A percentile compares a stretch with the other conserved stretches of the same genome.
phyloP scores from a whole-genome alignment of 2,113 vertebrate species.

The Tylochromis polylepis region DNA sequence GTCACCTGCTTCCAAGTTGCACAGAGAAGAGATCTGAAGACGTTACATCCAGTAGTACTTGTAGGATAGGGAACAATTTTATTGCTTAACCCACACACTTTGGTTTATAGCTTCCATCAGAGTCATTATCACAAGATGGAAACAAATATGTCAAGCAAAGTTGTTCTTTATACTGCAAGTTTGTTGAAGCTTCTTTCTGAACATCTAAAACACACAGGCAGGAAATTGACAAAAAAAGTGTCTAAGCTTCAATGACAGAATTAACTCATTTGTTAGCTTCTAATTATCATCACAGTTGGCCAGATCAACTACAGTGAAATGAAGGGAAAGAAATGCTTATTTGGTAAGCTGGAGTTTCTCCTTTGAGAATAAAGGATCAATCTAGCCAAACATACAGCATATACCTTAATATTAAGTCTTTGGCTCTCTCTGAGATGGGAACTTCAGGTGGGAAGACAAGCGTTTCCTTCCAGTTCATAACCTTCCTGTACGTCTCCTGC shows the following conservation, averaged over 20 bases:
- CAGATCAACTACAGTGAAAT: background rate
- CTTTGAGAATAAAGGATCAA: background rate
- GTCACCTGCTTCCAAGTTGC: background rate
- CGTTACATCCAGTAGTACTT: background rate
- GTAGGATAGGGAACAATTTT: background rate
- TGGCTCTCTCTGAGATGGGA: conserved; percentile 94
- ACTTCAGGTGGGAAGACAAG: conserved; percentile 95
- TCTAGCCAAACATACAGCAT: background rate
- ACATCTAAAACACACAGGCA: background rate
- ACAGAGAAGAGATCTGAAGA: background rate
- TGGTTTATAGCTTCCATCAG: background rate
- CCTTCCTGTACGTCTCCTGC: conserved; percentile 97
- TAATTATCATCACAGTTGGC: background rate
- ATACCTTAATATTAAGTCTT: conserved; percentile 86
- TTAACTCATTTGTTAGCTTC: background rate
- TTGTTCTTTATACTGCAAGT: background rate
- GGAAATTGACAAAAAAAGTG: background rate
- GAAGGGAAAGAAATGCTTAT: background rate
- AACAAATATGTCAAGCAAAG: background rate
- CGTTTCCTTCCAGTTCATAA: conserved; percentile 99
- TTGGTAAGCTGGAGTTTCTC: background rate
- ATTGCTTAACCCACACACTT: background rate
- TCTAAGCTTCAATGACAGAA: background rate
- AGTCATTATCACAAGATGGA: background rate
- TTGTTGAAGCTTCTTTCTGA: background rate